A percentile compares a stretch with the other conserved stretches of the same genome.
Evolutionary conservation across 2,113 vertebrate species (phyloP).

Genomic region (Prolemur simus): DNA sequence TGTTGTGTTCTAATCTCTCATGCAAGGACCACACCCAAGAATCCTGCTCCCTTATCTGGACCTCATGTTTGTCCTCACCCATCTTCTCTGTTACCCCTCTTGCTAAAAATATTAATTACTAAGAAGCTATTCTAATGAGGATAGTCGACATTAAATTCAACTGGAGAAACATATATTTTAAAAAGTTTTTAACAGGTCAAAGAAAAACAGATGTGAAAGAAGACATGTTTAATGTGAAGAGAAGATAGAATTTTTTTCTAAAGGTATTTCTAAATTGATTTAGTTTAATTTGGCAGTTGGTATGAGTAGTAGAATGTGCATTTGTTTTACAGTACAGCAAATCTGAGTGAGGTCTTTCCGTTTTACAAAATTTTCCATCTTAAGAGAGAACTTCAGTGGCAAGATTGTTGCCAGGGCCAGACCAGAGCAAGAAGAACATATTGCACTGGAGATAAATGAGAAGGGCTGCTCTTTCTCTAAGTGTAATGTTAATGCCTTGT

Average conservation of each 20-base stretch:
- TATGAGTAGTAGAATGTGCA: not conserved
- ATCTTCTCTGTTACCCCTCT: not conserved
- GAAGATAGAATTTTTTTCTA: not conserved
- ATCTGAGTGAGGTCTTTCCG: not conserved
- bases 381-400: not conserved
- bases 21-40: not conserved
- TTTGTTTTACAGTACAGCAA: not conserved
- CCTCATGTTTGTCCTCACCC: not conserved
- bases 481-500: slow-evolving; percentile 76
- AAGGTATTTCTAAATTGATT: not conserved
- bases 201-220: not conserved
- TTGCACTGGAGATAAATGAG: slow-evolving; percentile 35
- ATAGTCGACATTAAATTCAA: not conserved
- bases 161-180: not conserved
- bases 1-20: not conserved
- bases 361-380: not conserved
- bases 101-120: not conserved
- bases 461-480: slow-evolving; percentile 74
- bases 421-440: slow-evolving; percentile 66
- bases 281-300: not conserved
- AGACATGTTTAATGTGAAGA: not conserved
- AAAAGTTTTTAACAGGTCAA: not conserved
- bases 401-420: not conserved
- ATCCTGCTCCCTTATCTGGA: not conserved
- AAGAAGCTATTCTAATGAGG: not conserved